Evolutionary conservation across 2,888 invertebrate species (phyloP).

Genomic region (Papilio elwesi): DNA sequence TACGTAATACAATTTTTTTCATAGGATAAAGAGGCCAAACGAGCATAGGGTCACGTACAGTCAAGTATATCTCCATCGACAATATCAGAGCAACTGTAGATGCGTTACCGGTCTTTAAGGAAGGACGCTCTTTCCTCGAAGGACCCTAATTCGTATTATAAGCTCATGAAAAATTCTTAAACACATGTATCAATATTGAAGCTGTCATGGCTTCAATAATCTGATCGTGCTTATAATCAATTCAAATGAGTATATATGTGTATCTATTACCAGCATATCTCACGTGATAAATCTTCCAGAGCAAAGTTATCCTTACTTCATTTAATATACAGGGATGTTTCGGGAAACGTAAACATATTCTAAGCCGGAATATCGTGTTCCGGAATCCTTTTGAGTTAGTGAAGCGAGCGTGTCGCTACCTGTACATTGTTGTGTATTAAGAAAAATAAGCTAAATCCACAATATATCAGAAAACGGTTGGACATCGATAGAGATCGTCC

Average conservation of each 20-base stretch:
- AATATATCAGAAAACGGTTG: no score
- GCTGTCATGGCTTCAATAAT: neutral
- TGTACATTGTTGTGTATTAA: no score
- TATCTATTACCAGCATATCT: neutral
- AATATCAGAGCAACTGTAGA: no score
- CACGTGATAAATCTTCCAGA: neutral
- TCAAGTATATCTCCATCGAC: no score
- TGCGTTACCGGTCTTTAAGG: no score
- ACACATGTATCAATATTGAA: neutral
- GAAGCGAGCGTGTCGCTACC: neutral
- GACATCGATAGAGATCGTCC: no score
- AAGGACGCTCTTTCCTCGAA: no score
- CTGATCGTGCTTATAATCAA: neutral
- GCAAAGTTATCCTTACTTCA: constrained; percentile 24
- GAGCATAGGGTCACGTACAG: no score
- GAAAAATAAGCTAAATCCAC: no score
- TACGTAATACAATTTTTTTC: neutral
- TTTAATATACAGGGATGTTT: constrained; percentile 29
- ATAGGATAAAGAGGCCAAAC: no score
- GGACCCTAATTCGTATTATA: no score
- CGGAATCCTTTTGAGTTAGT: constrained; percentile 8
- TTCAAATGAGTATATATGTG: neutral
- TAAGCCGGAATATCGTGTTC: constrained; percentile 21
- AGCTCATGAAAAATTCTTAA: no score
- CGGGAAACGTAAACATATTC: constrained; percentile 17